phyloP scores from a whole-genome alignment of 2,888 invertebrate species.

The Epistrophella euchroma region DNA sequence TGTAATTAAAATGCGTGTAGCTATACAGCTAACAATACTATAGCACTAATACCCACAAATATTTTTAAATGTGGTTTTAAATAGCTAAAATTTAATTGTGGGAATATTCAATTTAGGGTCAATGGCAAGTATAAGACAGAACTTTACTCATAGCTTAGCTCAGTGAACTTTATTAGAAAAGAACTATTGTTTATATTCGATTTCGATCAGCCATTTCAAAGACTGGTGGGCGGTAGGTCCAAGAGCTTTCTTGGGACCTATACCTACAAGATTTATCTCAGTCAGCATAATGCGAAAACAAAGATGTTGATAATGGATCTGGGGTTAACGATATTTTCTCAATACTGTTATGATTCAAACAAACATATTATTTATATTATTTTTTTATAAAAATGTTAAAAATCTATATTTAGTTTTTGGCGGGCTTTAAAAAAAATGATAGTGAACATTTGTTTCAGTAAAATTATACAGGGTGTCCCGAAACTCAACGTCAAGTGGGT shows the following conservation, averaged over 20 bases:
- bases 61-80: constrained; percentile 9
- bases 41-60: neutral
- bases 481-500: no score
- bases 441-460: no score
- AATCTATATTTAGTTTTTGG: no score
- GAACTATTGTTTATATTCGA: constrained; percentile 51
- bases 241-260: no score
- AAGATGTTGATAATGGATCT: neutral
- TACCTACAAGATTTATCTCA: no score
- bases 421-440: no score
- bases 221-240: neutral
- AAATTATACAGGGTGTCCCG: no score
- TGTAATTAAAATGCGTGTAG: constrained; percentile 32
- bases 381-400: no score
- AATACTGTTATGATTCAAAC: no score
- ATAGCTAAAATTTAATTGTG: constrained; percentile 53
- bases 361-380: no score
- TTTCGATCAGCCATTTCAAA: neutral
- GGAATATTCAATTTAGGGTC: constrained; percentile 63
- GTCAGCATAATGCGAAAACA: no score
- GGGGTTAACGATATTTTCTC: neutral
- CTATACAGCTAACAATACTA: neutral
- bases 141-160: constrained; percentile 40
- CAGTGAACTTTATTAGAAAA: constrained; percentile 59
- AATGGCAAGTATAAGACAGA: constrained; percentile 64